These are phyloP conservation scores for Ephydatia muelleri DNA, from an alignment of 37 sponge, comb jelly and placozoan genomes.

Conservation along the genomic window DNA sequence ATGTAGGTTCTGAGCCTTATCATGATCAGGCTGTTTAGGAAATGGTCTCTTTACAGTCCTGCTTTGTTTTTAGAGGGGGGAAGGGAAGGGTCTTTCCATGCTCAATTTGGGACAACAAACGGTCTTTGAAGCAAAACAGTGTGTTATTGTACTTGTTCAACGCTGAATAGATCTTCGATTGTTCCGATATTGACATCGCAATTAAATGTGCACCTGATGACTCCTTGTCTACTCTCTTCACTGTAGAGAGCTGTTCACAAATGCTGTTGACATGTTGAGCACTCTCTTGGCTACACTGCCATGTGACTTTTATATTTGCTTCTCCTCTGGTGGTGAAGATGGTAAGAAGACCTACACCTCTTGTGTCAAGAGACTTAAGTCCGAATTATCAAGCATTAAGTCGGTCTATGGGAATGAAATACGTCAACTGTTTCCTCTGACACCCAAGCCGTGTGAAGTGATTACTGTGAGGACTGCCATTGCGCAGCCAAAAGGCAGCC, in stretches of 20 bases:
- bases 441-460: conserved; percentile 44
- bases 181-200: too few relatives aligned
- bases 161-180: too few relatives aligned
- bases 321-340: conserved; percentile 63
- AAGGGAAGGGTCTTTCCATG: too few relatives aligned
- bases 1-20: too few relatives aligned
- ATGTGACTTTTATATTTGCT: conserved; percentile 59
- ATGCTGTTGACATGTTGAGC: conserved; percentile 86
- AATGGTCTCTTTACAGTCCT: too few relatives aligned
- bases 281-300: conserved; percentile 60
- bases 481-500: conserved; percentile 8
- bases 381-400: conserved; percentile 58
- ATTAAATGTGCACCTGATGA: too few relatives aligned
- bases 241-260: conserved; percentile 87
- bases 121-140: too few relatives aligned
- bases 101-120: too few relatives aligned
- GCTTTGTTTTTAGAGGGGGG: too few relatives aligned
- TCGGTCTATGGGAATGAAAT: conserved; percentile 72
- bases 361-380: conserved; percentile 77
- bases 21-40: too few relatives aligned
- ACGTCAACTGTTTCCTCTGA: conserved; percentile 75
- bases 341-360: conserved; percentile 63
- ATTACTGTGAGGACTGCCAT: conserved; percentile 61
- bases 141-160: too few relatives aligned
- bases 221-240: background rate